Evolutionary conservation across 2,797 vertebrate genomes (phyloP), one percentile per base, ranked within the genome.

Genomic region (Gila robusta): DNA sequence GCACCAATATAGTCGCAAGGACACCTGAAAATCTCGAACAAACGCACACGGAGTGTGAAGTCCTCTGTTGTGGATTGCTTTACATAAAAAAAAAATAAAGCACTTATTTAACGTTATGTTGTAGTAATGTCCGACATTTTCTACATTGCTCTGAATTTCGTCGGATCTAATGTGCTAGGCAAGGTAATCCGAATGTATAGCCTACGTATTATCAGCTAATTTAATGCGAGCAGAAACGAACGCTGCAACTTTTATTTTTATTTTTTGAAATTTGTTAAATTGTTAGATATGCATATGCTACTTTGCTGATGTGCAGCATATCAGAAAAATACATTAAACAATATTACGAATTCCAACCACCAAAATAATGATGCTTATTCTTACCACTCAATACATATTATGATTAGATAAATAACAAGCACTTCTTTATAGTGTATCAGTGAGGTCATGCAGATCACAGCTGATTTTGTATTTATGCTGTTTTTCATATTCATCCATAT

Each of bases 281-380:
- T n/a, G 72, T 67, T 23, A 77, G 32, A 17, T 44, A 49, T 26
- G 56, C 59, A 83, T 21, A 77, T 54, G 2, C 6, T 28, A 54
- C 16, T 78, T 69, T 49, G 6, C 41, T 49, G 28, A 17, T 26
- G 21, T 39, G 28, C 28, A 52, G 28, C 16, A 67, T 52, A 54
- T 78, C n/a, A 84, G 14, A 78, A 83, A 66, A 52, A 39, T 37
- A 67, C 9, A 26, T 23, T 6, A 21, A 78, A 84, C 35, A n/a
- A 47, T 35, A 47, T 23, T 62, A n/a, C 16, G 3, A 54, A 21
- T 62, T 39, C 23, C 12, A 62, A 35, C 26, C 7, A n/a, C 12
- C 23, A 64, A 47, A 73, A 64, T 16, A 10, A 73, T 23, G 2
- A 62, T 16, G 11, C 8, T 44, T 41, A 21, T 44, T 64, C 17